Evolutionary conservation across 2,888 invertebrate species (phyloP), one percentile per base, ranked within the genome.

Genomic region (Masnerella sp.): DNA sequence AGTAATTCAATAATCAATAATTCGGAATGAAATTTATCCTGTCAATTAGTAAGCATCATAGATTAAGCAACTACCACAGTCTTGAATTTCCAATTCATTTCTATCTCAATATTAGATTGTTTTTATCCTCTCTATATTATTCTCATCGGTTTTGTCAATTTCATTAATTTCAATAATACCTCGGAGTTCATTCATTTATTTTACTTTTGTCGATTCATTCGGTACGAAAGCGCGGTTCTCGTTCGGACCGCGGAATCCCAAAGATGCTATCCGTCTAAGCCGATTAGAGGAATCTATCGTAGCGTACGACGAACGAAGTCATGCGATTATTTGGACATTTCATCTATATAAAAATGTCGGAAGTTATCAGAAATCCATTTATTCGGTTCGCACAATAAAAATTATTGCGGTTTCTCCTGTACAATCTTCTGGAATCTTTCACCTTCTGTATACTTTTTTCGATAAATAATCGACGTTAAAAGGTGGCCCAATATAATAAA

Each of bases 241-340:
- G 52, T 61, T 28, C 43, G 22, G 34, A 69, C 61, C 52, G 47
- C 59, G 54, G 30, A 61, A 69, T 62, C 43, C 68, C 22, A 25
- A 59, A 68, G 59, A 70, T 54, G 62, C 61, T 40, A 62, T 69
- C 45, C 68, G n/a, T 47, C 56, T 70, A 70, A 70, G 69, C 69
- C 69, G 61, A 70, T 70, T 70, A 70, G 20, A 42, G 56, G 22
- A 58, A 69, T 70, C 74, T 73, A 59, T 76, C 42, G 67, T 45
- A 42, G 42, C 42, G 36, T 9, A 62, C 47, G 62, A 49, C n/a
- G 40, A 58, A 51, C 22, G 36, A 40, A 56, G 58, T 78, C 74
- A 79, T 79, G 79, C 80, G 79, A 81, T 83, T 80, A 81, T 79
- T 79, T 78, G 79, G 75, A 77, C 80, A 75, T 83, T 78, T 79